Base-by-base conservation (phyloP, 2,888 invertebrate genomes). In the Meiosimyza decipiens region DNA sequence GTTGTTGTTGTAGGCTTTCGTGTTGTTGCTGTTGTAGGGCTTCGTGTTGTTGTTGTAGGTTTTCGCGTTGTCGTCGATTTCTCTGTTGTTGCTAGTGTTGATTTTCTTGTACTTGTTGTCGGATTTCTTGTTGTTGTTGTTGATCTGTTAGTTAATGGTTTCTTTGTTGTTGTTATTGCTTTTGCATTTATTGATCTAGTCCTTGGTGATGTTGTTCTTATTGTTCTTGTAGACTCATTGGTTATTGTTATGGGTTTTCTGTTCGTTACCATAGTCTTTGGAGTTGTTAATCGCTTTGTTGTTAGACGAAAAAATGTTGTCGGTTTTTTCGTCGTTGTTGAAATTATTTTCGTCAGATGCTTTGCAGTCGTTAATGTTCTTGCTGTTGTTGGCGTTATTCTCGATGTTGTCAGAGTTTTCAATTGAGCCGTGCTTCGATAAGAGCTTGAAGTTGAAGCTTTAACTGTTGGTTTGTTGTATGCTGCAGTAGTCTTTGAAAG, bases 211-310 rank as follows among this genome's bases (percentile, higher is more conserved):
- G 22, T 22, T 22, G 22, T 22, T 22, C 22, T 22, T 22, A 22
- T 54, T 52, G 79, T 72, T 77, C 80, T 47, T 79, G 80, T 74
- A 78, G 78, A 49, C 71, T 73, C 11, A 55, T 28, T 51, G 12
- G 33, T 52, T n/a, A 15, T 54, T 51, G 16, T 22, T 40, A 40
- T 74, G 78, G 75, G 52, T 33, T 64, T 66, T 71, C 40, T 28
- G 28, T 28, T 28, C 28, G 28, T 4, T 28, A 28, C 16, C 33
- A 64, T 75, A 64, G 28, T 74, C 12, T 16, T 66, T 57, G 73
- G 76, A 67, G 69, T 75, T 70, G 72, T 22, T 49, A 75, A 59
- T 2, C 64, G 66, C 13, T 59, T 6, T 13, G 57, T 72, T 49
- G 71, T 28, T 28, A 4, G 28, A 28, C 4, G 28, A 2, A 28